Evolutionary conservation across 2,113 vertebrate species (phyloP), one percentile per base, ranked within the genome.

Genomic region (Stigmatopora nigra): DNA sequence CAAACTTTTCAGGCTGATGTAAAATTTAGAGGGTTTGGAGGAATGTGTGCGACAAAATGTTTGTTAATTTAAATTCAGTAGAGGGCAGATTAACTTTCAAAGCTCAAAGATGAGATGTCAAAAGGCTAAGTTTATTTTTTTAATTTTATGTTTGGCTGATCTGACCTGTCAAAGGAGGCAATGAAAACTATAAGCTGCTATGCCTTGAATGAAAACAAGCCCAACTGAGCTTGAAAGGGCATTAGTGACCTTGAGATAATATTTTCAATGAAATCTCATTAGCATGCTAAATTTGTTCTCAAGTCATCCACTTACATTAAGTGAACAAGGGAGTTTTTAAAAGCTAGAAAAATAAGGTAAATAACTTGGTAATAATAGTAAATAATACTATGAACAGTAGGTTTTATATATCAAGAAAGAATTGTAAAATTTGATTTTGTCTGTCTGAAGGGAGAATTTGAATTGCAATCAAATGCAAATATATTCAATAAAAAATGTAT

Each of bases 91-190:
- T 88, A 81, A 82, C 71, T 80, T 80, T 67, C 70, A 58, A 70
- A 65, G 71, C 70, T 73, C 68, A 47, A 75, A 16, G 71, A 73
- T 63, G 64, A 63, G 73, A 63, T 49, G 76, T 80, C 73, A 82
- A 71, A 77, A 72, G 79, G 84, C 69, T 69, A 74, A 69, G 74
- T 76, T 76, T 31, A 31, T 31, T 31, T 76, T 74, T 68, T 83
- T 82, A 76, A 78, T 87, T 80, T 81, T 80, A 82, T 76, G 80
- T 82, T 78, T 67, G 78, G 73, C 52, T 62, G 73, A 78, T 75
- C 78, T 63, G 82, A 76, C 84, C 77, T 66, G 70, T 44, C 63
- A 66, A 73, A 66, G 82, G 69, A 70, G 65, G 52, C 17, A 31
- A 69, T 1, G 55, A 64, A 63, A 65, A 67, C 31, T 46, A 62